phyloP scores from a whole-genome alignment of 2,113 vertebrate species.

The Noturus placidus region DNA sequence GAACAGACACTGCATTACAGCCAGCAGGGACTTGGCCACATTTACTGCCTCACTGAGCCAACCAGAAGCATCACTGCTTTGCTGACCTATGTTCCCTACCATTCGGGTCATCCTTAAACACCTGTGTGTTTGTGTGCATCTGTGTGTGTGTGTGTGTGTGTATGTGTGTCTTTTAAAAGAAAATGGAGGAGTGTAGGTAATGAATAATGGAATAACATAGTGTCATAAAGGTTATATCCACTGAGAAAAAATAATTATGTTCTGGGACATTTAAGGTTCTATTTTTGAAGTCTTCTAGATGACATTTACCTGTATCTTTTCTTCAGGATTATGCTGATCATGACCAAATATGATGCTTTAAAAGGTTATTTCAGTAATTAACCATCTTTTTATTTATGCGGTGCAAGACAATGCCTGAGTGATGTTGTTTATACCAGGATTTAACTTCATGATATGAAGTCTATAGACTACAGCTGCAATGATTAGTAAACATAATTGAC shows the following conservation, averaged over 20 bases:
- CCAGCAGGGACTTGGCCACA: conserved; percentile 44
- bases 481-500: neutral
- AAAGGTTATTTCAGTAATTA: conserved; percentile 27
- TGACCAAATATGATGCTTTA: conserved; percentile 16
- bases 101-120: conserved; percentile 38
- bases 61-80: conserved; percentile 10
- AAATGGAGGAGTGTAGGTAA: neutral
- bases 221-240: conserved; percentile 24
- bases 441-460: neutral
- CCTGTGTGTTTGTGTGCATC: conserved; percentile 24
- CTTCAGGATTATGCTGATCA: neutral
- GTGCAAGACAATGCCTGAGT: neutral
- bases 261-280: conserved; percentile 1
- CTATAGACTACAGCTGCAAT: neutral
- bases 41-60: conserved; percentile 30
- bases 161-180: conserved; percentile 21
- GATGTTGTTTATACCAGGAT: neutral
- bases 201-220: conserved; percentile 12
- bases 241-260: conserved; percentile 21
- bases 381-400: neutral
- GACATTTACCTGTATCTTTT: conserved; percentile 25
- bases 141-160: conserved; percentile 32
- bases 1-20: conserved; percentile 10
- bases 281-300: conserved; percentile 20
- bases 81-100: conserved; percentile 26